Conservation (phyloP, 2,888 invertebrate genomes). For the Camponotus fellah region DNA sequence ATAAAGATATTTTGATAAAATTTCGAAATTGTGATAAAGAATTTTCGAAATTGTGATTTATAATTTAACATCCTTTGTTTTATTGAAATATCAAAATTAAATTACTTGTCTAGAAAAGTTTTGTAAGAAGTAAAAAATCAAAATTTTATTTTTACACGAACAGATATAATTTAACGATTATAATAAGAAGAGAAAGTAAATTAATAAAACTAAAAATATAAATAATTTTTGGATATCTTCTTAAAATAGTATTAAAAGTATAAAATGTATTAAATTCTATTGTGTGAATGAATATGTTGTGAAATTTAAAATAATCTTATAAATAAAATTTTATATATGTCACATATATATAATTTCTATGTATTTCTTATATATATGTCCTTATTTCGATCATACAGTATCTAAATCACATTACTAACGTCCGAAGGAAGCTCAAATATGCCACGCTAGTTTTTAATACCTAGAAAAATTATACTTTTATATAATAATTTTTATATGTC, state of each 20-base stretch:
- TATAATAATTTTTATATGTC: not conserved
- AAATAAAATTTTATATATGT: not conserved
- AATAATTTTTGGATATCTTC: not conserved
- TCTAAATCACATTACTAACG: conserved; percentile 58
- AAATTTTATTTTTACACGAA: not conserved
- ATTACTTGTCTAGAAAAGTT: not conserved
- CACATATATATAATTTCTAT: not conserved
- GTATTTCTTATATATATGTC: not conserved
- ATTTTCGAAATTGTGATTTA: not conserved
- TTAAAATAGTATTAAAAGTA: not conserved
- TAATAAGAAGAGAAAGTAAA: not conserved
- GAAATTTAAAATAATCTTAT: not conserved
- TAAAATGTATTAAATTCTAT: not conserved
- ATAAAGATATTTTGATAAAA: not conserved
- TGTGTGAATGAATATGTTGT: not conserved
- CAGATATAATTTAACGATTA: not conserved
- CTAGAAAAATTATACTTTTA: conserved; percentile 55
- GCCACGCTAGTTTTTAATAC: conserved; percentile 72
- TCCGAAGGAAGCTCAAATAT: conserved; percentile 73
- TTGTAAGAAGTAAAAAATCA: not conserved
- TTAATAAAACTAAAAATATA: not conserved
- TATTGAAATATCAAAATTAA: not conserved
- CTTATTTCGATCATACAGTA: not conserved
- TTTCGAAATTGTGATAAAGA: not conserved
- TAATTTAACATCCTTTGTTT: not conserved